Evolutionary conservation across 2,888 invertebrate genomes (phyloP), one percentile per base, ranked within the genome.

Genomic region (Protophormia terraenovae): DNA sequence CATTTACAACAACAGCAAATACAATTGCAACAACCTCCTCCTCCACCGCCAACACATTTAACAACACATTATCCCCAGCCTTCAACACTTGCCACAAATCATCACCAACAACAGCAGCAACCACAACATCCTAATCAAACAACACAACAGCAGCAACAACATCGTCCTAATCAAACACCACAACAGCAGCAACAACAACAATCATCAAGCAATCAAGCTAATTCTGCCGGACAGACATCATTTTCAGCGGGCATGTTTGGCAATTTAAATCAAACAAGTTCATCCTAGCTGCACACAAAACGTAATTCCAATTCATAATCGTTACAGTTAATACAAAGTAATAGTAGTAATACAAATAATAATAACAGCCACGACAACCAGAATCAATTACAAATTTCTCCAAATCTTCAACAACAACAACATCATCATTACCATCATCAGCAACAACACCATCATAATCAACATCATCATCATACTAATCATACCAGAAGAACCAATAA

Each of bases 251-350:
- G 94, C 90, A 94, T 94, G 94, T 95, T 95, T 93, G 94, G 94
- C 90, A 95, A 95, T 90, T 94, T 95, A 93, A 95, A 95, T 91
- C 95, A 95, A 84, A 95, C 95, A 85, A 95, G 95, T 92, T 95
- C 95, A 90, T 95, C 95, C 93, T 95, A 95, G 95, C 94, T 94
- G 90, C 92, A 91, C 92, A 93, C 91, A 86, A 93, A 92, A 89
- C 91, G 92, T 86, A 92, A 92, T 90, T 92, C 92, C 83, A 92
- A 92, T 89, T 92, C 92, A 91, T 92, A 92, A 92, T 92, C 92
- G 89, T 89, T 89, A 87, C 88, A 88, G 89, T 87, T 89, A 87
- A 89, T 89, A 82, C 88, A 88, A 87, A 88, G 87, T 84, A 89
- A 87, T 84, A 88, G 83, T 84, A 88, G 79, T 87, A 88, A 86